Percentiles rank a stretch among this genome's conserved stretches.
Conservation (phyloP, 1,140 invertebrate genomes). For the Heliconius melpomene region DNA sequence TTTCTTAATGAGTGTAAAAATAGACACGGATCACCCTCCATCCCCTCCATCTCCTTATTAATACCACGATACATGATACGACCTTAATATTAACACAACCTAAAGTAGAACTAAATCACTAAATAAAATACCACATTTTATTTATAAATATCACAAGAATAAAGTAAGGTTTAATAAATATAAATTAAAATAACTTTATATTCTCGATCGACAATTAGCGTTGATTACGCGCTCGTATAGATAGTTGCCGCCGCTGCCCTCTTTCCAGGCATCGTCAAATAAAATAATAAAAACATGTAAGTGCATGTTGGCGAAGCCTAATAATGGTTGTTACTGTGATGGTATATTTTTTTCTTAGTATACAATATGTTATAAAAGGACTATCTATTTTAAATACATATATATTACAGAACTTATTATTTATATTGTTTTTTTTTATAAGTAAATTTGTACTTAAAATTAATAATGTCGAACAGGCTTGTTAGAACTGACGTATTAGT, state of each 20-base stretch:
- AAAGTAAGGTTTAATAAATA: not conserved
- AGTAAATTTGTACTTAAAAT: not conserved
- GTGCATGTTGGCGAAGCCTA: not conserved
- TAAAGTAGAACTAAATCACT: too few species aligned
- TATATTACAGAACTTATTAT: not conserved
- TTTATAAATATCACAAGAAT: not conserved
- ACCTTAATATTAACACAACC: too few species aligned
- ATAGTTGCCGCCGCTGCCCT: not conserved
- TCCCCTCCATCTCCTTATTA: too few species aligned
- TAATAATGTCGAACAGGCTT: not conserved
- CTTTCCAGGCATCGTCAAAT: slow-evolving; percentile 10
- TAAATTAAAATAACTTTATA: slow-evolving; percentile 21
- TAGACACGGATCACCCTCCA: too few species aligned
- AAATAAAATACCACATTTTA: not conserved
- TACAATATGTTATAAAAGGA: not conserved
- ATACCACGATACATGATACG: too few species aligned
- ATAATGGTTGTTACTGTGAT: not conserved
- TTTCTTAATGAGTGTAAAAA: too few species aligned
- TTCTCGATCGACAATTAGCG: slow-evolving; percentile 15
- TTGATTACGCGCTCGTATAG: slow-evolving; percentile 9
- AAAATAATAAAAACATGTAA: slow-evolving; percentile 16
- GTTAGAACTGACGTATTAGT: not conserved
- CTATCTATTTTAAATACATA: not conserved
- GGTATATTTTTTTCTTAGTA: slow-evolving; percentile 8
- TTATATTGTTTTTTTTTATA: not conserved